Evolutionary conservation across 2,888 invertebrate species (phyloP).

Genomic region (Pyrgus malvae): DNA sequence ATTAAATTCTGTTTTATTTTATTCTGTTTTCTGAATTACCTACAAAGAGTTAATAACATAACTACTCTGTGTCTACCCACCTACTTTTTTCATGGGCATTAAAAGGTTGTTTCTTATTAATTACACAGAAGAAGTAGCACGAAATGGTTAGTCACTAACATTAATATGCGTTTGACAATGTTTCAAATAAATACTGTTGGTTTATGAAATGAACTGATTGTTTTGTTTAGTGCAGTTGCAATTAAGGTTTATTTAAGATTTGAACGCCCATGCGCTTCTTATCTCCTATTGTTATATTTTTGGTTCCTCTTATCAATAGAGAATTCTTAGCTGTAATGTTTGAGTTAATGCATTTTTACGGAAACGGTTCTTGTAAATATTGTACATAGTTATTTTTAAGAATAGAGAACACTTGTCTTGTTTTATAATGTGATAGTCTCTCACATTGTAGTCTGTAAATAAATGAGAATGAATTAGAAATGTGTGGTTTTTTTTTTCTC

Average conservation of each 20-base stretch:
- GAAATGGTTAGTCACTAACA: no score
- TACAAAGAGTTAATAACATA: no score
- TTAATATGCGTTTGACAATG: neutral
- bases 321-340: slow-evolving; percentile 22
- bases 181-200: slow-evolving; percentile 35
- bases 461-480: slow-evolving; percentile 72
- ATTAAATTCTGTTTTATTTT: no score
- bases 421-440: slow-evolving; percentile 76
- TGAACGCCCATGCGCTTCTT: slow-evolving; percentile 45
- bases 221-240: slow-evolving; percentile 42
- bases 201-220: slow-evolving; percentile 54
- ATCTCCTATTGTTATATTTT: slow-evolving; percentile 42
- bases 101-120: no score
- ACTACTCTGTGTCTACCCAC: no score
- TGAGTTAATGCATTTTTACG: slow-evolving; percentile 59
- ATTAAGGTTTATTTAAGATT: slow-evolving; percentile 44
- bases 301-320: slow-evolving; percentile 43
- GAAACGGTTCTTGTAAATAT: slow-evolving; percentile 60
- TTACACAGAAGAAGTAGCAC: no score
- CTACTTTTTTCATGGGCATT: no score
- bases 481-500: slow-evolving; percentile 38
- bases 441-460: slow-evolving; percentile 78
- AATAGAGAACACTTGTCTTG: slow-evolving; percentile 66
- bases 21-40: no score
- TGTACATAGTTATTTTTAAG: slow-evolving; percentile 51